Base-by-base conservation (phyloP, 2,888 invertebrate genomes). In the Exephanes ischioxanthus region DNA sequence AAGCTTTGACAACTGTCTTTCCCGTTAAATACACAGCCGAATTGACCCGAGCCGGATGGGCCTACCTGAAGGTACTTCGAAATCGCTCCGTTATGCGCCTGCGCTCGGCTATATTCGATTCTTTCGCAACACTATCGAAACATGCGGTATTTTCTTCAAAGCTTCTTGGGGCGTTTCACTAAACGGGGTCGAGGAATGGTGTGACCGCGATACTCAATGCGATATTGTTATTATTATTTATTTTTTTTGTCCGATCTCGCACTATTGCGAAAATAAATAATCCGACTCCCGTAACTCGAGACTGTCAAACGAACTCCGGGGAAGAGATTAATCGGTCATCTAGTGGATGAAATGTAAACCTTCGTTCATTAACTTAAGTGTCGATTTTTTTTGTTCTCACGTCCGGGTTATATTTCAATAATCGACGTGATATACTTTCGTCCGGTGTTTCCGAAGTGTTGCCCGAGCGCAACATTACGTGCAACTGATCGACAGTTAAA, bases 11-110 rank as follows among this genome's bases (percentile, higher is more conserved):
- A 0, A 95, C 95, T 41, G 95, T 95, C n/a, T 96, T 97, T 91
- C 96, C 97, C 1, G 94, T 95, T 0, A 96, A 96, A 90, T 96
- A 97, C 84, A 96, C 96, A 0, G 95, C 96, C 1, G 97, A 97
- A 91, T 97, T 96, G 89, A 96, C 96, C 19, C 94, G 97, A 91
- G 96, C 96, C 88, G 98, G 98, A 33, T 98, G 97, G 97, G 97
- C 97, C 88, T 97, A 97, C 92, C 94, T 98, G 22, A 95, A 95
- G 94, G 95, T 95, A 90, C 9, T 51, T 80, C 37, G 33, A 79
- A 71, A 30, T 58, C 19, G 33, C 48, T 53, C 11, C 19, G 26
- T 22, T 30, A 22, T 45, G n/a, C 7, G 6, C 37, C n/a, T 66
- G 37, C 37, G 6, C 41, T 11, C n/a, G 16, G 26, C 61, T 58